phyloP scores from a whole-genome alignment of 2,797 vertebrate genomes.

The Xenentodon cancila region DNA sequence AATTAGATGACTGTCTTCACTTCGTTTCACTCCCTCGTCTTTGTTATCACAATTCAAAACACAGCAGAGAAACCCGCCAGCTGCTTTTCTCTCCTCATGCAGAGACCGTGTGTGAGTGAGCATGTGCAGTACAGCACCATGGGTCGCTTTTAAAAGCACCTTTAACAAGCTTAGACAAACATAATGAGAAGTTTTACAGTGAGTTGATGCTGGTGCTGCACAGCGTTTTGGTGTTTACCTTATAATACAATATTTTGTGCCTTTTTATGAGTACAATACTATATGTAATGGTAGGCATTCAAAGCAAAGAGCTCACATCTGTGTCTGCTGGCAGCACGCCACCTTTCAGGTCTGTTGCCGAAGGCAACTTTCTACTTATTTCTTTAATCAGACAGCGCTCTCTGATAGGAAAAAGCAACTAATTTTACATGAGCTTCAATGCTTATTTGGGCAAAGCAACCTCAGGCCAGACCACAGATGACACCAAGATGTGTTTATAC shows the following conservation, averaged over 20 bases:
- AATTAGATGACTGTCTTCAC: conserved; percentile 59
- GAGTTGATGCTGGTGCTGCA: conserved; percentile 10
- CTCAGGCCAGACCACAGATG: conserved; percentile 52
- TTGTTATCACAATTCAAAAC: conserved; percentile 51
- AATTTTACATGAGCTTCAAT: conserved; percentile 29
- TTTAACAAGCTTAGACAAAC: conserved; percentile 60
- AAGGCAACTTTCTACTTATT: conserved; percentile 41
- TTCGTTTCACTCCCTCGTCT: conserved; percentile 10
- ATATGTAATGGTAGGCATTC: conserved; percentile 4
- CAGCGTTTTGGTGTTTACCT: not conserved
- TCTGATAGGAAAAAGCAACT: conserved; percentile 30
- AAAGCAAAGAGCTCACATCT: conserved; percentile 50
- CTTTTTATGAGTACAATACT: conserved; percentile 8
- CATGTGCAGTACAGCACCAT: conserved; percentile 14
- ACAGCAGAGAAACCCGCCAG: conserved; percentile 32
- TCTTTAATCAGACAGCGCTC: conserved; percentile 61
- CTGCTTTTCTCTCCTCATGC: conserved; percentile 44
- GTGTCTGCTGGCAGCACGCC: conserved; percentile 52
- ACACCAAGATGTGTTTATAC: conserved; percentile 71
- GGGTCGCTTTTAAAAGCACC: conserved; percentile 44
- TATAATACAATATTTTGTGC: conserved; percentile 9
- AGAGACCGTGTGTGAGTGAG: not conserved
- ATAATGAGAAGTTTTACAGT: conserved; percentile 60
- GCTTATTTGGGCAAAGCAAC: conserved; percentile 59
- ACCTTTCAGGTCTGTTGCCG: conserved; percentile 31